These are phyloP conservation scores for Drosophila punjabiensis DNA, from an alignment of 1,140 invertebrate genomes.

Conservation along the genomic window DNA sequence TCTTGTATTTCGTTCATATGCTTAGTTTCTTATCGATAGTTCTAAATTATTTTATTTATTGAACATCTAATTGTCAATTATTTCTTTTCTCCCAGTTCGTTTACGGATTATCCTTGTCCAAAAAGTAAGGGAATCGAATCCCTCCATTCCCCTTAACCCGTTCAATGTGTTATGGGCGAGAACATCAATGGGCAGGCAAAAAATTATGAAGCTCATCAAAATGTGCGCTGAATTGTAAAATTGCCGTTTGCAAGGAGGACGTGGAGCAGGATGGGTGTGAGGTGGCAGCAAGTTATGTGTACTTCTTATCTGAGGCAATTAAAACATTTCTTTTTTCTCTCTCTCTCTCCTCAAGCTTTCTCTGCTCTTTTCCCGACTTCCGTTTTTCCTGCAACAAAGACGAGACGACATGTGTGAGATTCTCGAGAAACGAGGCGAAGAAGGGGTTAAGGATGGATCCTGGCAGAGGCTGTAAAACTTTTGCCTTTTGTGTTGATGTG, in stretches of 20 bases:
- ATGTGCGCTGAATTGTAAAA: slow-evolving; percentile 83
- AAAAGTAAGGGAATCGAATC: background rate
- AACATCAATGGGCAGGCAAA: slow-evolving; percentile 79
- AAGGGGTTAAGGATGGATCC: slow-evolving; percentile 11
- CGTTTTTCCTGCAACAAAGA: slow-evolving; percentile 45
- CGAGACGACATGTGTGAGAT: slow-evolving; percentile 55
- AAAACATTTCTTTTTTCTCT: slow-evolving; percentile 63
- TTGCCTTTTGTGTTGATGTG: slow-evolving; percentile 78
- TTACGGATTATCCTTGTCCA: background rate
- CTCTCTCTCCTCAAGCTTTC: slow-evolving; percentile 1
- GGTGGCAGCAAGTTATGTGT: slow-evolving; percentile 67
- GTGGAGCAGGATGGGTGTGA: background rate
- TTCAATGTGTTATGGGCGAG: slow-evolving; percentile 59
- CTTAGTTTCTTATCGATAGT: background rate
- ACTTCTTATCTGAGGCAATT: slow-evolving; percentile 80
- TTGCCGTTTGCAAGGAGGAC: slow-evolving; percentile 49
- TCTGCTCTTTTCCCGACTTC: slow-evolving; percentile 54
- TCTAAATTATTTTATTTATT: background rate
- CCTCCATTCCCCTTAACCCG: background rate
- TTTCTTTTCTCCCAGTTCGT: background rate
- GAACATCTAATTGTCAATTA: background rate
- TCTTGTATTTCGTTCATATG: too few species aligned
- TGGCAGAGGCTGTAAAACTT: slow-evolving; percentile 60
- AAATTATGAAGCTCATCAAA: slow-evolving; percentile 83
- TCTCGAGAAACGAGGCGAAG: background rate